These are phyloP conservation scores for Drosophila birchii DNA, from an alignment of 2,888 invertebrate genomes.

Conservation along the genomic window DNA sequence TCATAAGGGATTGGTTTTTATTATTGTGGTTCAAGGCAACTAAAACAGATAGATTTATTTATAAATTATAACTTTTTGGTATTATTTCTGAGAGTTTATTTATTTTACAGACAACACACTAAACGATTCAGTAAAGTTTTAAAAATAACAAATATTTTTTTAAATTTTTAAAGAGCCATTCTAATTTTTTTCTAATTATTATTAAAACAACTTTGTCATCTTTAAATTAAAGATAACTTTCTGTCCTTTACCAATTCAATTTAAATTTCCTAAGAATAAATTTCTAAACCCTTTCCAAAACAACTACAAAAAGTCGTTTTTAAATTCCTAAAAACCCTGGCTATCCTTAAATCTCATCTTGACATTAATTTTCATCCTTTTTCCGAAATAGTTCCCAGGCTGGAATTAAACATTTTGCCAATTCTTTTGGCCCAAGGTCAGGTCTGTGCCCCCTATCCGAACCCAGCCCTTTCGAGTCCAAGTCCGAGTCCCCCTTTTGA, in stretches of 20 bases:
- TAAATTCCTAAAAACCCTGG: neutral
- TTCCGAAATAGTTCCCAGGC: slow-evolving; percentile 19
- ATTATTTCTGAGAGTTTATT: neutral
- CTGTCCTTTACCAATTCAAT: neutral
- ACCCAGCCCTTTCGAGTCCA: neutral
- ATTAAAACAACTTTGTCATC: neutral
- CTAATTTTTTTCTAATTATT: neutral
- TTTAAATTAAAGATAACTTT: neutral
- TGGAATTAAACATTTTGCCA: slow-evolving; percentile 33
- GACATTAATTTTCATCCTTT: slow-evolving; percentile 14
- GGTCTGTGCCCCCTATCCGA: slow-evolving; percentile 8
- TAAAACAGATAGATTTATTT: neutral
- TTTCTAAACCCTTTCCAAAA: neutral
- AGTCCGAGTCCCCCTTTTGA: neutral
- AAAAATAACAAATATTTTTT: neutral
- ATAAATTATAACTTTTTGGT: neutral
- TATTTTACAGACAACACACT: neutral
- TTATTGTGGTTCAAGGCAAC: too few relatives aligned
- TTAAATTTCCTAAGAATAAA: neutral
- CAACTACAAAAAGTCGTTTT: neutral
- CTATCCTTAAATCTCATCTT: neutral
- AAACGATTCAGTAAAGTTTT: too few relatives aligned
- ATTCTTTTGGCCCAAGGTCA: slow-evolving; percentile 42
- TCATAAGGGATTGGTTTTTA: neutral
- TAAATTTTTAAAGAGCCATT: too few relatives aligned